Conservation (phyloP, 2,888 invertebrate species). For the Tanaodytes sp. region DNA sequence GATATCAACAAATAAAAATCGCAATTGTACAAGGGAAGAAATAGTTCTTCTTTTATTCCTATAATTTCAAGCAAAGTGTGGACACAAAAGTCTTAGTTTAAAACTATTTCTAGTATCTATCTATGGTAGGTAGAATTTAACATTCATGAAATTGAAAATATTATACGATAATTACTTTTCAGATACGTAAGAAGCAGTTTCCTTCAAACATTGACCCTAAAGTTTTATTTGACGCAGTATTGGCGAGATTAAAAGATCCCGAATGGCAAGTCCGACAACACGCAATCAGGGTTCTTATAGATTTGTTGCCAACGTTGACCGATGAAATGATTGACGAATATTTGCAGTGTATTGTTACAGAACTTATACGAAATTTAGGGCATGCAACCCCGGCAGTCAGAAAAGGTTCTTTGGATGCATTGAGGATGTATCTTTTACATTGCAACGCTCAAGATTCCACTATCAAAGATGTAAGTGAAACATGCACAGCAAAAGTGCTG, state of each 20-base stretch:
- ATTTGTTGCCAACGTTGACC: constrained; percentile 82
- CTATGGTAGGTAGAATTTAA: too few species aligned
- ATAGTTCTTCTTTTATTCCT: too few species aligned
- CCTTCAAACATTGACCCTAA: constrained; percentile 80
- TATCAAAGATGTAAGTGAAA: constrained; percentile 68
- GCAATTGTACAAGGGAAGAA: too few species aligned
- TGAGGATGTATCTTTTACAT: constrained; percentile 82
- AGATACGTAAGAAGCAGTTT: constrained; percentile 80
- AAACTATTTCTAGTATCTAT: too few species aligned
- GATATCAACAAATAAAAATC: too few species aligned
- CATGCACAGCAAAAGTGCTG: too few species aligned
- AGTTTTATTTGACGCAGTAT: constrained; percentile 81
- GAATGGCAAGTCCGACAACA: constrained; percentile 90
- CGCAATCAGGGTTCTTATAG: constrained; percentile 84
- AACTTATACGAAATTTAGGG: constrained; percentile 85
- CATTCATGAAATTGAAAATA: too few species aligned
- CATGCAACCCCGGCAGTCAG: constrained; percentile 86
- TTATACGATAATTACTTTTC: too few species aligned
- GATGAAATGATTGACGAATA: constrained; percentile 79
- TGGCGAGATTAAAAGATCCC: constrained; percentile 82
- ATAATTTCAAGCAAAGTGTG: too few species aligned
- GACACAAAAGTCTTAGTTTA: too few species aligned
- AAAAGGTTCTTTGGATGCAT: constrained; percentile 84
- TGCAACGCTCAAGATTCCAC: constrained; percentile 81
- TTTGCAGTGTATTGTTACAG: constrained; percentile 78